phyloP scores from a whole-genome alignment of 2,797 vertebrate species.

The Bovichtus variegatus region DNA sequence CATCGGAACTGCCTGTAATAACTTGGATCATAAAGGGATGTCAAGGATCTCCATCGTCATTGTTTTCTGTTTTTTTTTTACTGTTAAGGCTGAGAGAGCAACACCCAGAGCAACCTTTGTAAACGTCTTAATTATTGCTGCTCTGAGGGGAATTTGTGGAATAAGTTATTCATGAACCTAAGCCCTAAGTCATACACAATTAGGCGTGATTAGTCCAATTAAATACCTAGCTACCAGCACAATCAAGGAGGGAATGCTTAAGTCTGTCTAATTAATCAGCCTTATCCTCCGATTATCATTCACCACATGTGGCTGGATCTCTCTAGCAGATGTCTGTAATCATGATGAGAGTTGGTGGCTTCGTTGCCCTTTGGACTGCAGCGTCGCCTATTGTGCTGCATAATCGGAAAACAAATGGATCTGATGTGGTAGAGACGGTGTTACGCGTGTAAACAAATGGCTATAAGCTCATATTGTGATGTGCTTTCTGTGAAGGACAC shows the following conservation, averaged over 20 bases:
- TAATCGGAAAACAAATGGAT: constrained; percentile 24
- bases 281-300: constrained; percentile 52
- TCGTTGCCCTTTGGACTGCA: constrained; percentile 38
- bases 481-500: constrained; percentile 18
- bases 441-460: constrained; percentile 33
- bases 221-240: constrained; percentile 62
- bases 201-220: constrained; percentile 72
- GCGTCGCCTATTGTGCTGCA: not conserved
- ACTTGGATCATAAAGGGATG: constrained; percentile 41
- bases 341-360: constrained; percentile 30
- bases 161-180: constrained; percentile 71
- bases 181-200: constrained; percentile 68
- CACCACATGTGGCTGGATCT: constrained; percentile 53
- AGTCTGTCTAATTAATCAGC: constrained; percentile 64
- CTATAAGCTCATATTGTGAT: constrained; percentile 21
- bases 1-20: constrained; percentile 33
- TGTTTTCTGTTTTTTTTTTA: not conserved
- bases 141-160: constrained; percentile 56
- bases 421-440: not conserved
- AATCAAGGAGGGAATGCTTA: constrained; percentile 50
- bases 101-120: constrained; percentile 25
- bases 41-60: not conserved
- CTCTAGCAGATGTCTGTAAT: constrained; percentile 51
- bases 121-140: constrained; percentile 39
- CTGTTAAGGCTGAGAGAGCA: not conserved